A percentile compares a stretch with the other conserved stretches of the same genome.
These are phyloP conservation scores for Cryptocephalus primarius DNA, from an alignment of 2,888 invertebrate genomes.

Conservation along the genomic window DNA sequence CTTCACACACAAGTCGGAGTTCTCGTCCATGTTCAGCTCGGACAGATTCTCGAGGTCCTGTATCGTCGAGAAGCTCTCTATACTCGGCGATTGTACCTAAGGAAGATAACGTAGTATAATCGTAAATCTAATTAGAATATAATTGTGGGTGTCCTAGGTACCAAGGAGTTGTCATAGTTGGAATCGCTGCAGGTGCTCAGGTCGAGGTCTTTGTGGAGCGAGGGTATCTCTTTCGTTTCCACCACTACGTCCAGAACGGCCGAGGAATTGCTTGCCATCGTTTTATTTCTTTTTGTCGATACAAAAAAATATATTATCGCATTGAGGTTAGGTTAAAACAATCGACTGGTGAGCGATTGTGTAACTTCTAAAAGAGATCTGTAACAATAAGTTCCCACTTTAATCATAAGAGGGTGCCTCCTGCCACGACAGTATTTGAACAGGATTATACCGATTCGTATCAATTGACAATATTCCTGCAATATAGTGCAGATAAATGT, in stretches of 20 bases:
- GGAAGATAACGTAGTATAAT: slow-evolving; percentile 13
- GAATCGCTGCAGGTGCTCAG: slow-evolving; percentile 29
- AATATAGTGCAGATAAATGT: no score
- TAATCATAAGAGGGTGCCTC: no score
- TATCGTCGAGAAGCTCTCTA: slow-evolving; percentile 49
- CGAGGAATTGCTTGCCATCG: slow-evolving; percentile 27
- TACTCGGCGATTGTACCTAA: slow-evolving; percentile 46
- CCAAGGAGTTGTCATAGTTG: slow-evolving; percentile 32
- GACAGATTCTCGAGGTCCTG: slow-evolving; percentile 45
- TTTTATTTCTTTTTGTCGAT: background rate
- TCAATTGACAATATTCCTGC: no score
- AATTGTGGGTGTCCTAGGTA: slow-evolving; percentile 12
- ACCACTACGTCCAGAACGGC: slow-evolving; percentile 38
- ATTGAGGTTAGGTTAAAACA: no score
- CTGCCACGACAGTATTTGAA: no score
- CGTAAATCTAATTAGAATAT: background rate
- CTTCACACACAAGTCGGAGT: slow-evolving; percentile 50
- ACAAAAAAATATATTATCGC: no score
- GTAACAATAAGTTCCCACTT: no score
- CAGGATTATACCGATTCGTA: no score
- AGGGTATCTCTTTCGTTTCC: slow-evolving; percentile 34
- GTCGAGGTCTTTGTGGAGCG: slow-evolving; percentile 30
- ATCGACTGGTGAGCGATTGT: no score
- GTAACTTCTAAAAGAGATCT: no score
- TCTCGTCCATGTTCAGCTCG: slow-evolving; percentile 43